Evolutionary conservation across 2,797 vertebrate genomes (phyloP), one percentile per base, ranked within the genome.

Genomic region (Pogonophryne albipinna): DNA sequence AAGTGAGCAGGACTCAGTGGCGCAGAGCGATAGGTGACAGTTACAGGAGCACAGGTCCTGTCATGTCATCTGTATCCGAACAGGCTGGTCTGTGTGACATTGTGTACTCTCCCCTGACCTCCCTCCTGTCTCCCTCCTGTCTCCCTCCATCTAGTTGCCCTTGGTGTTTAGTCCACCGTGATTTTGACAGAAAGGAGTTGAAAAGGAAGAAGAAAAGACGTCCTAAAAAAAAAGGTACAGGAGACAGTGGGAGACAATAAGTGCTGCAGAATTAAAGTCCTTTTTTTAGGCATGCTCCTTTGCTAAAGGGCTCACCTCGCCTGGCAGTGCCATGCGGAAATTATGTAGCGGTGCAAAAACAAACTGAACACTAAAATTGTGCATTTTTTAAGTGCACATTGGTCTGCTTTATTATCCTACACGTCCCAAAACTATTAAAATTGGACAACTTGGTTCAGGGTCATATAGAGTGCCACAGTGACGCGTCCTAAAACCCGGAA

Each of bases 181-280:
- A 69, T 65, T 41, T 57, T 3, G 3, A 76, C 31, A 52, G 53
- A 77, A 51, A 42, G 47, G 34, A 64, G 56, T 52, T 49, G 42
- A 51, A 38, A 16, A 38, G 27, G 46, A 70, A 4, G 49, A 11
- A 7, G 12, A 45, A 38, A 55, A 44, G 46, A 62, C 4, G 69
- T 57, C 1, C 58, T 42, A 64, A 51, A 45, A 75, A 71, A 27
- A 45, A 38, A 38, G 51, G 47, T 66, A 55, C 62, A 51, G 62
- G 66, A 45, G 71, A 73, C 76, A 89, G 69, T 61, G 13, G 69
- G 71, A 87, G 90, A 71, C 75, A 56, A 80, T 85, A 84, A 88
- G 86, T 71, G 83, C 71, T 68, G 85, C 71, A 74, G 88, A 92
- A 90, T 86, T 83, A 93, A 92, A 76, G 82, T 87, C 63, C 74